Base-by-base conservation (phyloP, 2,888 invertebrate species). In the Sarcophaga caerulescens region DNA sequence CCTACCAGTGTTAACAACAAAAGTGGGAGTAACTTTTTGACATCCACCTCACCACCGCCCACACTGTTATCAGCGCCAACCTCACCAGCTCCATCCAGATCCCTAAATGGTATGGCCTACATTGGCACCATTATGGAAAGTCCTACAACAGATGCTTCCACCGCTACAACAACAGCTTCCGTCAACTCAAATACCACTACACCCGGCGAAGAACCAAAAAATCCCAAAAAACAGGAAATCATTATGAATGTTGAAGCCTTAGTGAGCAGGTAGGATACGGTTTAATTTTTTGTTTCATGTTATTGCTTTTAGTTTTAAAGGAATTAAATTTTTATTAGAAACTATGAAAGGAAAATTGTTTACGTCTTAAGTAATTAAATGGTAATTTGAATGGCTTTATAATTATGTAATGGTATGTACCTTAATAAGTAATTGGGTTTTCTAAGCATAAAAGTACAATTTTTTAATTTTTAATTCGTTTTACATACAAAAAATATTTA, bases 191-290 rank as follows among this genome's bases (percentile, higher is more conserved):
- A 85, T 69, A 85, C 78, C 25, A 82, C 87, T 57, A 86, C 87
- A 45, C 82, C 87, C 1, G 80, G 75, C 6, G 88, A 89, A 12
- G 87, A 88, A n/a, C 52, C 45, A 17, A 69, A 79, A 14, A 83
- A 86, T 66, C 78, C 83, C 17, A 85, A 88, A 23, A 89, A 89
- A 19, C 89, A 89, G n/a, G 93, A 93, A 89, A 89, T 93, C 57
- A 90, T 90, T 8, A 88, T 93, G 6, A 93, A 91, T 81, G 92
- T 91, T 84, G 92, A 91, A 81, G 89, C 92, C 12, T 88, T 93
- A 52, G 80, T 92, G 71, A 90, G 90, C 84, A 93, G 93, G 92
- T 93, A 93, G 92, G 91, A 88, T 81, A 92, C 92, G 89, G 89
- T 93, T 89, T 92, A 92, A 91, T 75, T 65, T 82, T 70, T 63